Conservation (phyloP, 2,113 vertebrate species). For the Cynocephalus volans region DNA sequence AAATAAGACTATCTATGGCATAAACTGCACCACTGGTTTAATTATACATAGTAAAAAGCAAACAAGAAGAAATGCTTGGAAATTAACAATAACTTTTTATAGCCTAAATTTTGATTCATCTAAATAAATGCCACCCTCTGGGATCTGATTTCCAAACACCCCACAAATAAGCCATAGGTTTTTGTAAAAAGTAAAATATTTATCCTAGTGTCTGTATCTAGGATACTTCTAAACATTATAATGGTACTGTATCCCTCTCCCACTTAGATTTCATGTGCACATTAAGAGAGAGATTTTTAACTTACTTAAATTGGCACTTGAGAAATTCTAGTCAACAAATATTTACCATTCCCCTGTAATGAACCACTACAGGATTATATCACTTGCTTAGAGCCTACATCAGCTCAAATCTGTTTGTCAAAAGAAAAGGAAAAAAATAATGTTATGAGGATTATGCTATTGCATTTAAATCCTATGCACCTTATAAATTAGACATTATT, state of each 20-base stretch:
- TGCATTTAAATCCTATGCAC: conserved; percentile 9
- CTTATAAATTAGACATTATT: conserved; percentile 60
- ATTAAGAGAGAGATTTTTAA: conserved; percentile 42
- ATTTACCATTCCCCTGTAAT: not conserved
- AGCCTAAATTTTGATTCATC: conserved; percentile 33
- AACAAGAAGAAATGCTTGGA: conserved; percentile 58
- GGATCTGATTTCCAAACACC: not conserved
- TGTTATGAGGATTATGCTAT: not conserved
- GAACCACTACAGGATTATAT: conserved; percentile 7
- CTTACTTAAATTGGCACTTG: not conserved
- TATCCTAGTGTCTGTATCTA: not conserved
- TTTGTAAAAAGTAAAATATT: conserved; percentile 61
- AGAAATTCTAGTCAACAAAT: conserved; percentile 60
- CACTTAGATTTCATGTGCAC: conserved; percentile 23
- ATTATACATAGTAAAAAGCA: conserved; percentile 31
- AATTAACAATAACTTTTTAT: conserved; percentile 36
- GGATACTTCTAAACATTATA: not conserved
- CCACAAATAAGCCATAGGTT: not conserved
- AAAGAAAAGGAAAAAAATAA: not conserved
- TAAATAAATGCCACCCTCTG: not conserved
- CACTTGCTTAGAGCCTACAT: not conserved
- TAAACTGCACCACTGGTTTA: conserved; percentile 15
- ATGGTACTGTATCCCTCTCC: not conserved
- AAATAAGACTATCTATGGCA: conserved; percentile 31
- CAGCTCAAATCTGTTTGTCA: not conserved